Percentiles rank a stretch among this genome's conserved stretches.
Evolutionary conservation across 2,113 vertebrate species (phyloP).

Genomic region (Callorhinus ursinus): DNA sequence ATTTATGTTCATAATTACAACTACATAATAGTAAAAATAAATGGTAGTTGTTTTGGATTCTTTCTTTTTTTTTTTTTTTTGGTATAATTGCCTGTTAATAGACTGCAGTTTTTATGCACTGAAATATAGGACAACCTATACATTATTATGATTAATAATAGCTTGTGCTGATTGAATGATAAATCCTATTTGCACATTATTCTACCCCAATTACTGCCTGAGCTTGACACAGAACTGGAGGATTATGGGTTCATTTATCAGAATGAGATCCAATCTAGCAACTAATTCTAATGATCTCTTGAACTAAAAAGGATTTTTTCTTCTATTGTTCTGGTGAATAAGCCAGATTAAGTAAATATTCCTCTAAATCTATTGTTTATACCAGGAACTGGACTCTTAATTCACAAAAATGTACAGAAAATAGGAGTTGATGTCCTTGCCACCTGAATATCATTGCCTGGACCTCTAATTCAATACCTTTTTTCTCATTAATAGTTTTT

Average conservation of each 20-base stretch:
- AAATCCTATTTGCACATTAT: neutral
- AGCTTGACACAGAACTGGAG: neutral
- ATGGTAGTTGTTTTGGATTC: neutral
- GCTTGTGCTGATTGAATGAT: neutral
- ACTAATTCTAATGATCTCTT: neutral
- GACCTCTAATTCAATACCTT: neutral
- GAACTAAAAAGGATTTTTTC: neutral
- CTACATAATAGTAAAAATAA: neutral
- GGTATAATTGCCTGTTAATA: neutral
- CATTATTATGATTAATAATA: neutral
- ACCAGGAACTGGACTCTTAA: neutral
- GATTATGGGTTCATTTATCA: neutral
- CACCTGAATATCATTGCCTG: neutral
- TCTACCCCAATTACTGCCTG: neutral
- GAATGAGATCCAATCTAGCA: neutral
- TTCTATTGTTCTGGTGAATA: neutral
- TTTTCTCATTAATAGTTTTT: neutral
- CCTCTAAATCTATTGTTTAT: neutral
- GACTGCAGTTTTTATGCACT: neutral
- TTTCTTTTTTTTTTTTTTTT: neutral
- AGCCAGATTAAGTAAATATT: neutral
- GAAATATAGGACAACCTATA: neutral
- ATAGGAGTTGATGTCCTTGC: neutral
- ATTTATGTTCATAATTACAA: conserved; percentile 36
- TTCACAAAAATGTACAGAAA: neutral